Conservation (phyloP, 1,140 invertebrate genomes). For the Drosophila tristis region DNA sequence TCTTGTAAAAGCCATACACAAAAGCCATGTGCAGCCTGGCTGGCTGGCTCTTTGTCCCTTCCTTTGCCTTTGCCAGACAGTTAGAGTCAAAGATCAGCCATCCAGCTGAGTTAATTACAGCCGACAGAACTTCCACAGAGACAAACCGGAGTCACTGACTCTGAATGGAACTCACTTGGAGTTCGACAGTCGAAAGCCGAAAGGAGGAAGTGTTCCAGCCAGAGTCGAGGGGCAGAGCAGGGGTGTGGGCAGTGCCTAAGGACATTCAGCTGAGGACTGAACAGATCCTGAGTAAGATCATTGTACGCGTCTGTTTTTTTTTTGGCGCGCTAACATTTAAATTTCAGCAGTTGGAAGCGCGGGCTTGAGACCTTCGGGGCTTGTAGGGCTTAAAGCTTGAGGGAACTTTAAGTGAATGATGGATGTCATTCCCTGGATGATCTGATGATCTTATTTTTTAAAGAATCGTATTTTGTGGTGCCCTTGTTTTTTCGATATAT, state of each 20-base stretch:
- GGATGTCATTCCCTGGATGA: too few relatives aligned
- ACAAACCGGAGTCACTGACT: constrained; percentile 47
- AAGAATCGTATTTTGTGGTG: too few relatives aligned
- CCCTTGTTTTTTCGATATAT: too few relatives aligned
- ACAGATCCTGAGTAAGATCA: constrained; percentile 18
- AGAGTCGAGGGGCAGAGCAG: constrained; percentile 21
- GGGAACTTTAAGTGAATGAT: too few relatives aligned
- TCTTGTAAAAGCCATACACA: constrained; percentile 56
- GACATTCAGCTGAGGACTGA: constrained; percentile 31
- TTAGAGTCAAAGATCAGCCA: constrained; percentile 80
- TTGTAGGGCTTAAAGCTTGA: not conserved
- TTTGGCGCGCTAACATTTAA: constrained; percentile 46
- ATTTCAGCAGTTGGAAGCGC: constrained; percentile 12
- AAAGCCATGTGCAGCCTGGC: constrained; percentile 10
- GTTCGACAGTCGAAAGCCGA: not conserved
- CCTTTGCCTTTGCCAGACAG: constrained; percentile 63
- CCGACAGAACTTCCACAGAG: constrained; percentile 60
- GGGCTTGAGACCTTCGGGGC: not conserved
- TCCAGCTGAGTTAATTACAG: constrained; percentile 82
- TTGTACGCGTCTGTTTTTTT: constrained; percentile 2
- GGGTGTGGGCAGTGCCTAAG: constrained; percentile 27
- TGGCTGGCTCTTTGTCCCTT: constrained; percentile 52
- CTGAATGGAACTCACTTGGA: constrained; percentile 43
- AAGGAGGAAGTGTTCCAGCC: constrained; percentile 56
- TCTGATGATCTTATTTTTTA: too few relatives aligned